Evolutionary conservation across 2,113 vertebrate species (phyloP), one percentile per base, ranked within the genome.

Genomic region (Euleptes europaea): DNA sequence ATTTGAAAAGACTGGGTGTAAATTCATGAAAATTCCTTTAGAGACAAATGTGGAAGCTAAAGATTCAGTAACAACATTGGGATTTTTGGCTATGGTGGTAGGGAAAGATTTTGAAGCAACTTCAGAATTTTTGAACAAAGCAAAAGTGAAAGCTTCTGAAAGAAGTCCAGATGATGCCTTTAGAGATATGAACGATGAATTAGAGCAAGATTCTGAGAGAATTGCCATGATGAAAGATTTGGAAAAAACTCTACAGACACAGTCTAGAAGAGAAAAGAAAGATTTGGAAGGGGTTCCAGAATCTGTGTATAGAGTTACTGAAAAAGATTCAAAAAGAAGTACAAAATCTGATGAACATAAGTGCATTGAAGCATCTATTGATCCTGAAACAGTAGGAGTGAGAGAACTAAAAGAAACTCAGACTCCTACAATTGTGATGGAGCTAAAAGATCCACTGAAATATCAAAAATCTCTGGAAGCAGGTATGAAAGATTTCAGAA

Each of bases 121-220:
- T 93, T 80, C 90, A 0, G 0, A 83, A 71, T 57, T 88, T 82
- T 35, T 72, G 40, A 54, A 89, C 35, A 13, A 47, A 21, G 84
- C 84, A 83, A 93, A 93, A 85, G 57, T 80, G 66, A 87, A 76
- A 91, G 70, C 89, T 82, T 80, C 87, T 69, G 92, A 89, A 92
- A 75, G 82, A 66, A 47, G 76, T 54, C 89, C 90, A 80, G 83
- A 80, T 31, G 67, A 80, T 63, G 31, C 23, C 60, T 2, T 72
- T 65, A 74, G 10, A 49, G 77, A 74, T 38, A 63, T 78, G 69
- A 79, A 79, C 63, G 23, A 63, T 60, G 38, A 33, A 33, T 35
- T 31, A 26, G 31, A 21, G 23, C 40, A 63, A 28, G n/a, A 73
- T 17, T 60, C 67, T 31, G 76, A 72, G 19, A 85, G 44, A 47